Percentiles rank a stretch among this genome's conserved stretches.
Conservation (phyloP, 2,888 invertebrate genomes). For the Frankliniella fusca region DNA sequence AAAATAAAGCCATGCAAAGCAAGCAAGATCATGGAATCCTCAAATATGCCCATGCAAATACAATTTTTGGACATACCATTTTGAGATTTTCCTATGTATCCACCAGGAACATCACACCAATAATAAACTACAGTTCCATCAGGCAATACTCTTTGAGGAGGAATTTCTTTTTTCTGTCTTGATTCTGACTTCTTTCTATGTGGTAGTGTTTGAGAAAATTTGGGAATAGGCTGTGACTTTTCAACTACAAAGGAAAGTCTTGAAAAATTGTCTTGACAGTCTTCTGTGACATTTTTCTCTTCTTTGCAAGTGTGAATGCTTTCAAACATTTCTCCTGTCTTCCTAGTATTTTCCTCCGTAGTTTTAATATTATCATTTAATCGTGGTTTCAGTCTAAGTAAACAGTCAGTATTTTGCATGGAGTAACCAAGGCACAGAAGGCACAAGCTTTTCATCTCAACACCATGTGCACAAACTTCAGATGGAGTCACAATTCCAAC, state of each 20-base stretch:
- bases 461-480: slow-evolving; percentile 3
- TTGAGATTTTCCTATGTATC: slow-evolving; percentile 31
- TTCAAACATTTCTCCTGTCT: not conserved
- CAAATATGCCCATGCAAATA: not conserved
- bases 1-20: not conserved
- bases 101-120: slow-evolving; percentile 78
- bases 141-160: slow-evolving; percentile 71
- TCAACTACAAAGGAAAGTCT: too few species aligned
- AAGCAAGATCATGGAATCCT: not conserved
- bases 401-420: not conserved
- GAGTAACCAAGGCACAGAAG: not conserved
- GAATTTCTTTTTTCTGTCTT: slow-evolving; percentile 42
- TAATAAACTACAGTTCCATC: slow-evolving; percentile 82
- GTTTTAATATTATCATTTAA: not conserved
- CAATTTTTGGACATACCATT: not conserved
- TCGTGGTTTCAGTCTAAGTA: not conserved
- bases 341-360: not conserved
- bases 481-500: not conserved
- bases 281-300: too few species aligned
- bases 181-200: not conserved
- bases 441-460: slow-evolving; percentile 11
- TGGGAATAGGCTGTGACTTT: not conserved
- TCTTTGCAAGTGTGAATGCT: too few species aligned
- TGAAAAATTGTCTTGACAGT: too few species aligned
- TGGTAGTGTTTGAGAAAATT: not conserved